These are phyloP conservation scores for Echinarachnius parma DNA, from an alignment of 53 echinoderm and acorn worm genomes.

Conservation along the genomic window DNA sequence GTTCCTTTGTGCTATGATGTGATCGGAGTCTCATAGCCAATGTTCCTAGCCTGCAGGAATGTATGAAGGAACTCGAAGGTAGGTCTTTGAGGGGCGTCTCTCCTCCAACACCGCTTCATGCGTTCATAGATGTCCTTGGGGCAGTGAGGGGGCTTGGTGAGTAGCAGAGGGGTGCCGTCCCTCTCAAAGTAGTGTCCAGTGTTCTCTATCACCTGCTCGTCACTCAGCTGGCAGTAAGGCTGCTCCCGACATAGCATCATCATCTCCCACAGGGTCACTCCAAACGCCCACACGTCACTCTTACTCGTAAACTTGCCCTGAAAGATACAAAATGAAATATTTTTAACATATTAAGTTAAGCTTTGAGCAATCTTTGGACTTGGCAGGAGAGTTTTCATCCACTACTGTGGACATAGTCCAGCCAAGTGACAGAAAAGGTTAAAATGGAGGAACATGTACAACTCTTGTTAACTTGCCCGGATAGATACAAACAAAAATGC, in stretches of 20 bases:
- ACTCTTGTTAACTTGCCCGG: no score
- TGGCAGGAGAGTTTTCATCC: no score
- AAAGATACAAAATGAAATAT: no score
- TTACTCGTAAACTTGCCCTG: slow-evolving; percentile 96
- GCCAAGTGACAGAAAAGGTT: no score
- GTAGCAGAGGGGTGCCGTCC: slow-evolving; percentile 66
- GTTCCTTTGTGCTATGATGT: slow-evolving; percentile 36
- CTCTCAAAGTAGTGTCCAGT: slow-evolving; percentile 94
- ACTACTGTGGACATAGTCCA: no score
- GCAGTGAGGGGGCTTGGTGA: slow-evolving; percentile 70
- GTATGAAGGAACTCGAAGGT: slow-evolving; percentile 82
- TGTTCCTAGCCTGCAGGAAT: slow-evolving; percentile 81
- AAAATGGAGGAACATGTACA: no score
- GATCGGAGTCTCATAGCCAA: slow-evolving; percentile 87
- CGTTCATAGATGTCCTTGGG: slow-evolving; percentile 88
- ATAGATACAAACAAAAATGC: no score
- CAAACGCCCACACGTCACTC: slow-evolving; percentile 96
- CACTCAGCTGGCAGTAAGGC: slow-evolving; percentile 75
- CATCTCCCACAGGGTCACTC: slow-evolving; percentile 97
- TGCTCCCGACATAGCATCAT: slow-evolving; percentile 92
- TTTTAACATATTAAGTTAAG: no score
- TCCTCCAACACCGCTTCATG: slow-evolving; percentile 88
- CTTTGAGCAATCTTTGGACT: no score
- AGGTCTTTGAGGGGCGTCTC: slow-evolving; percentile 70
- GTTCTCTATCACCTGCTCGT: slow-evolving; percentile 95